Conservation (phyloP, 1,140 invertebrate species). For the Maniola jurtina region DNA sequence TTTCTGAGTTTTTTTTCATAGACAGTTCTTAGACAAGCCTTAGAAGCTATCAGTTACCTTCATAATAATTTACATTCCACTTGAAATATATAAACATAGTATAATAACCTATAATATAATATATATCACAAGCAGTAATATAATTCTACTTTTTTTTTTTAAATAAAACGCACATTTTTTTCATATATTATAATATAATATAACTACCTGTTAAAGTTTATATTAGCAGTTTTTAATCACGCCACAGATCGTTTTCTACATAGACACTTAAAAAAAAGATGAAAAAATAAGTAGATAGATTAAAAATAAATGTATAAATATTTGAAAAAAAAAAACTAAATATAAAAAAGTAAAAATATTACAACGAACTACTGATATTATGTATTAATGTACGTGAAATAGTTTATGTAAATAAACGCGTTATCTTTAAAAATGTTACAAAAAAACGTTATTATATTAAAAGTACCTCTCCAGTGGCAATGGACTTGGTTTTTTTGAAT, state of each 20-base stretch:
- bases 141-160: constrained; percentile 22
- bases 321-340: constrained; percentile 39
- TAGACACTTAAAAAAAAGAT: constrained; percentile 32
- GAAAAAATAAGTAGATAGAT: constrained; percentile 55
- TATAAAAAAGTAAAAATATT: constrained; percentile 54
- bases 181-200: constrained; percentile 9
- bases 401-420: constrained; percentile 40
- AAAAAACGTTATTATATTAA: constrained; percentile 11
- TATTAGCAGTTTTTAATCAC: constrained; percentile 36
- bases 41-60: constrained; percentile 62
- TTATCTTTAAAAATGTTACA: constrained; percentile 42
- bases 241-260: constrained; percentile 41
- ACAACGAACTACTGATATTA: constrained; percentile 69
- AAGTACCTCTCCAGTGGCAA: constrained; percentile 15
- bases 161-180: constrained; percentile 48
- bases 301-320: constrained; percentile 51
- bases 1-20: constrained; percentile 43
- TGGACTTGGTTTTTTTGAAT: constrained; percentile 19
- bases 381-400: constrained; percentile 38
- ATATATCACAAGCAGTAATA: constrained; percentile 19
- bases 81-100: constrained; percentile 13
- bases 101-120: constrained; percentile 2
- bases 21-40: constrained; percentile 56
- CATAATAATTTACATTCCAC: constrained; percentile 38
- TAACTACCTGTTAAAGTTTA: constrained; percentile 50